Evolutionary conservation across 2,888 invertebrate species (phyloP).

Genomic region (Tachystola acroxantha): DNA sequence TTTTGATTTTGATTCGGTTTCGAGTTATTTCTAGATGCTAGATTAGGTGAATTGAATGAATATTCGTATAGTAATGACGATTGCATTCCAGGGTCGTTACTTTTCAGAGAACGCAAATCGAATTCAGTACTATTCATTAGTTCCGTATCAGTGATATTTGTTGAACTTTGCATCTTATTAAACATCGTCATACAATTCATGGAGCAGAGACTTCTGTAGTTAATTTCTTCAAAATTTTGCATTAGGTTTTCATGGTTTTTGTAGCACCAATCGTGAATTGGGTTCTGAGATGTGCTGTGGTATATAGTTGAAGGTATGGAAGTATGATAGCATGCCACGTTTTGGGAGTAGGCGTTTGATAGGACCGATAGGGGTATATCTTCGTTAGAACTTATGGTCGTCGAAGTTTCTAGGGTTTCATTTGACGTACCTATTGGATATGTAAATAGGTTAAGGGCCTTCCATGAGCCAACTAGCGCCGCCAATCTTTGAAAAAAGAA

Average conservation of each 20-base stretch:
- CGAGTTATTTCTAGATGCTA: neutral
- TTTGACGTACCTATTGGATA: constrained; percentile 32
- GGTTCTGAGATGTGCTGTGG: constrained; percentile 1
- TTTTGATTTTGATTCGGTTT: constrained; percentile 7
- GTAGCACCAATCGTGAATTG: constrained; percentile 6
- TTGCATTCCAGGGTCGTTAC: constrained; percentile 13
- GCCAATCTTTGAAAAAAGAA: too few species aligned
- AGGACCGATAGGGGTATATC: constrained; percentile 4
- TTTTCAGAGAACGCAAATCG: constrained; percentile 28
- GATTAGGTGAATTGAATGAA: constrained; percentile 12
- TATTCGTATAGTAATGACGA: constrained; percentile 20
- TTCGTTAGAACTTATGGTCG: constrained; percentile 20
- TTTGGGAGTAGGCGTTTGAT: constrained; percentile 5
- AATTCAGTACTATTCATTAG: constrained; percentile 43
- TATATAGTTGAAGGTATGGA: neutral
- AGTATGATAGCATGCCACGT: constrained; percentile 1
- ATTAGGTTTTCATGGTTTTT: constrained; percentile 8
- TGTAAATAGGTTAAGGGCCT: too few species aligned
- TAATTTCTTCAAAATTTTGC: constrained; percentile 10
- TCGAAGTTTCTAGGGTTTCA: constrained; percentile 20
- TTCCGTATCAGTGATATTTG: constrained; percentile 27
- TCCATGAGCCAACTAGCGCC: too few species aligned
- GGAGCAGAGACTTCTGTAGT: constrained; percentile 36
- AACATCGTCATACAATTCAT: constrained; percentile 34
- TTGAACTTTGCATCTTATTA: constrained; percentile 22